Evolutionary conservation across 2,888 invertebrate genomes (phyloP), one percentile per base, ranked within the genome.

Genomic region (Lagria hirta): DNA sequence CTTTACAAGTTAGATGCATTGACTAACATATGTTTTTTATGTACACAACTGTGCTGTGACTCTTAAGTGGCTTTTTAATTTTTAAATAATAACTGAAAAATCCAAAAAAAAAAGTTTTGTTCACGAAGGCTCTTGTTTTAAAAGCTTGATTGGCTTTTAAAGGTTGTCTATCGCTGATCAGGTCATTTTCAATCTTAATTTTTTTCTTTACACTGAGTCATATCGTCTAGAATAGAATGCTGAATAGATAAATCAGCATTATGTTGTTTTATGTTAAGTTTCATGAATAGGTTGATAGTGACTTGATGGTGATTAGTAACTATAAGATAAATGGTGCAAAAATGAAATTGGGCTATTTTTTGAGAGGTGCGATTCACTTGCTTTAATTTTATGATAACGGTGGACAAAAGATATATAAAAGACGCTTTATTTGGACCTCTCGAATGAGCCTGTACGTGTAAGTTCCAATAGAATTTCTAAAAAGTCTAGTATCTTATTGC

Each of bases 11-110:
- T 58, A 51, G 52, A 55, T 50, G 59, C 49, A 55, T 60, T 59
- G 58, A 67, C 62, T 62, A 68, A 67, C 63, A 65, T 66, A 67
- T 68, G 68, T 66, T 66, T 67, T 68, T 68, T 68, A 69, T 73
- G 73, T 73, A 73, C 72, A 73, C 73, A 73, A 74, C 74, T 74
- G 75, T 74, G 75, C 75, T 75, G 75, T 75, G 75, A 75, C 72
- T 73, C 71, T 73, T 73, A 73, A 75, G 75, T 75, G 75, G 74
- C 74, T 75, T 75, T 75, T 73, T 73, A 73, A 73, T 73, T 73
- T 72, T 69, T 71, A 71, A 70, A 69, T n/a, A 67, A 66, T 62
- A 64, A 55, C 47, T 53, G 53, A 60, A 63, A 56, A 57, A 56
- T 54, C 57, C 50, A 43, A 51, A 60, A 66, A 65, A 65, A 65